Base-by-base conservation (phyloP, 92 coral and sea anemone genomes). In the Blastomussa wellsi region DNA sequence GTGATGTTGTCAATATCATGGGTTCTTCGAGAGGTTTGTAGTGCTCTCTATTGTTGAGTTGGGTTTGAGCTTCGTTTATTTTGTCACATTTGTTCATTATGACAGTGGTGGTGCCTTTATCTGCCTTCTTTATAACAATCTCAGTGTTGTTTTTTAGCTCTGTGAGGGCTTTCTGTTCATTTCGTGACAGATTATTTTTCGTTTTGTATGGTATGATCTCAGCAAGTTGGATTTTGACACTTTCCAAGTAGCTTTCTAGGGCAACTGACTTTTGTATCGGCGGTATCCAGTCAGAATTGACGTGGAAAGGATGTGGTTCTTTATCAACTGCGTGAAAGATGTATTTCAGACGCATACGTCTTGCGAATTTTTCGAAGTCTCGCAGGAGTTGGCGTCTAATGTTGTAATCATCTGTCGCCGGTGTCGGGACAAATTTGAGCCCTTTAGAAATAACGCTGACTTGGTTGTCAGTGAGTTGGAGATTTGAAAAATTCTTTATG, bases 81-180 rank as follows among this genome's bases (percentile, higher is more conserved):
- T 89, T 57, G 88, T 86, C 41, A 17, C 22, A 44, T 74, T 48
- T 74, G 22, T 74, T 74, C 78, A 74, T 74, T 17, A 74, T 26
- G 78, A 74, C 60, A 48, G 78, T 74, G 38, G 78, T 74, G 38
- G 78, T 74, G 53, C 78, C 78, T 74, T 74, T 74, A 74, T 74
- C 60, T 74, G 78, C 78, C n/a, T 74, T 74, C 52, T 74, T 74
- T 22, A 74, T 26, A 15, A 39, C 41, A 16, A 74, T 74, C 4
- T 74, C 78, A 2, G 38, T 74, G 78, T 74, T 74, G 47, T 74
- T 37, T 36, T 36, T 44, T 14, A 44, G 78, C 28, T 74, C 78
- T 6, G 10, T 37, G 53, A 74, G 78, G 17, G 78, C 78, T 74
- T 13, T 26, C 13, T 37, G 57, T 48, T 74, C 78, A 24, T 48